These are phyloP conservation scores for Zophobas atratus DNA, from an alignment of 1,140 invertebrate genomes.

Conservation along the genomic window DNA sequence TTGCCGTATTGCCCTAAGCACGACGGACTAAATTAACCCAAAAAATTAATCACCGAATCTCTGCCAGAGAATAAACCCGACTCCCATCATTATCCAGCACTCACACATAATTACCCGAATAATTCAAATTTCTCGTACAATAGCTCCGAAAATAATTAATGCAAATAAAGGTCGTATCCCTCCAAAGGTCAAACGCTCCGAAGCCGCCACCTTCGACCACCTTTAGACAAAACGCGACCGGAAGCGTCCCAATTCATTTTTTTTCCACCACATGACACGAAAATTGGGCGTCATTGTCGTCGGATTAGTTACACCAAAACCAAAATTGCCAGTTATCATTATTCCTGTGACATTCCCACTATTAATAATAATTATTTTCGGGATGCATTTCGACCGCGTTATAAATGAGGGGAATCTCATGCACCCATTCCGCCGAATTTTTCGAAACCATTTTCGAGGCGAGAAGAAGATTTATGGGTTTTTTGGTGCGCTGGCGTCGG, in stretches of 20 bases:
- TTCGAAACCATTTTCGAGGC: neutral
- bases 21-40: no score
- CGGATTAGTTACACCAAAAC: constrained; percentile 32
- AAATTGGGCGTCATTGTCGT: constrained; percentile 2
- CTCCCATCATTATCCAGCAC: no score
- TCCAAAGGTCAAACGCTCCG: no score
- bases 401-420: neutral
- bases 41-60: no score
- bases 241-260: neutral
- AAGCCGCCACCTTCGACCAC: no score
- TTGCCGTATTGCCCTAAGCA: no score
- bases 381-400: neutral
- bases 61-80: no score
- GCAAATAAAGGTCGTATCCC: no score
- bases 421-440: neutral
- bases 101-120: no score
- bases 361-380: constrained; percentile 30
- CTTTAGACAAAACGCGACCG: neutral
- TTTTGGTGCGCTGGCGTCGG: constrained; percentile 27
- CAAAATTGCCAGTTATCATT: constrained; percentile 23
- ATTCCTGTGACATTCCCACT: constrained; percentile 26
- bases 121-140: no score
- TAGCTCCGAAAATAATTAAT: no score
- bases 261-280: neutral
- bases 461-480: constrained; percentile 35